Base-by-base conservation (phyloP, 2,113 vertebrate species). In the Cyrtonyx montezumae region DNA sequence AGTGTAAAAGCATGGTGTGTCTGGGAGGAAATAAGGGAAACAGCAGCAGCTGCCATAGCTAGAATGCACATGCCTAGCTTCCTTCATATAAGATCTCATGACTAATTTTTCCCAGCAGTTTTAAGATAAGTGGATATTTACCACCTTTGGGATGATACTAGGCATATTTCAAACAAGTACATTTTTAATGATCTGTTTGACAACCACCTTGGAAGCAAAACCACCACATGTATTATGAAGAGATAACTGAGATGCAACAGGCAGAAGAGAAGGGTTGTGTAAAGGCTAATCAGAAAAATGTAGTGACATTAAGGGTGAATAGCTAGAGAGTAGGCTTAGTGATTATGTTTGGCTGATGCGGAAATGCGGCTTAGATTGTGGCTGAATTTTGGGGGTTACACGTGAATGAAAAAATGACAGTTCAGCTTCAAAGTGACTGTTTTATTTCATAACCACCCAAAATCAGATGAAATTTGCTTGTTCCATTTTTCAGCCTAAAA, bases 401-500 rank as follows among this genome's bases (percentile, higher is more conserved):
- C 42, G 5, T 46, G 83, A 71, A 43, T 40, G 59, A 53, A 80
- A 78, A 95, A 88, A 86, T 40, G 0, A 0, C 42, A 63, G 78
- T 78, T 96, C 53, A 79, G 20, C 48, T 84, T 91, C 65, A 93
- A 46, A 92, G 82, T 30, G 79, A 34, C 34, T 90, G 25, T 73
- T 91, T 91, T 86, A 84, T 89, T 95, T 90, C 53, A 79, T 59
- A 88, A 62, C 71, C 15, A 18, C 81, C 51, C 36, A 80, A 93
- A 92, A 86, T 84, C 77, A 89, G 75, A 83, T 94, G 51, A 94
- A 61, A 46, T 90, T 59, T 93, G 59, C 55, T 62, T 74, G 36
- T 90, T 91, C 69, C 13, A 30, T 94, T 96, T 94, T 88, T 80
- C 66, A 85, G 40, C 56, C 18, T 62, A 87, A 90, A 85, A 67